Conservation (phyloP, 2,797 vertebrate genomes). For the Peromyscus aztecus region DNA sequence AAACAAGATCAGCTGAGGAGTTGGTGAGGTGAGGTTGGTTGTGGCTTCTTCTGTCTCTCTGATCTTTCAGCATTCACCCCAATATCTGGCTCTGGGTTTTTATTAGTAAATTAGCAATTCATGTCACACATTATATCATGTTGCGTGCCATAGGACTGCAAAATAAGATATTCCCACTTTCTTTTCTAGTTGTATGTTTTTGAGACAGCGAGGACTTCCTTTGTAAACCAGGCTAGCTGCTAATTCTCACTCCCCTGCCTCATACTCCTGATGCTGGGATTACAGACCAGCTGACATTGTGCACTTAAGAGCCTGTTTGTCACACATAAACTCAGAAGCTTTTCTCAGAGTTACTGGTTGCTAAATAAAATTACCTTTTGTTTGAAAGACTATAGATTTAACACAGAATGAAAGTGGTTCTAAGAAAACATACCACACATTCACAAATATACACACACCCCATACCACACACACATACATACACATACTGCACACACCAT, state of each 20-base stretch:
- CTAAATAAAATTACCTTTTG: not conserved
- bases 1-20: too few relatives aligned
- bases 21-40: too few relatives aligned
- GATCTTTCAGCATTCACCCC: too few relatives aligned
- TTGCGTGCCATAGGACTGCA: not conserved
- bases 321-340: not conserved
- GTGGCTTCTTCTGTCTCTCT: too few relatives aligned
- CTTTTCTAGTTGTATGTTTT: not conserved
- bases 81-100: too few relatives aligned
- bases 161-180: not conserved
- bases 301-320: not conserved
- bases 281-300: not conserved
- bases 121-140: too few relatives aligned
- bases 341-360: slow-evolving; percentile 1
- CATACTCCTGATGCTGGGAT: not conserved
- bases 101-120: too few relatives aligned
- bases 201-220: not conserved
- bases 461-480: not conserved
- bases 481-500: not conserved
- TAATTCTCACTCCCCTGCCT: not conserved
- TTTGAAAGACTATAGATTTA: slow-evolving; percentile 10
- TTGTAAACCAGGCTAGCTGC: not conserved
- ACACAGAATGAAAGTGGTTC: slow-evolving; percentile 4
- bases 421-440: not conserved
- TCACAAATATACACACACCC: not conserved